Conservation (phyloP, 2,888 invertebrate species). For the Kryphioiulus occultus region DNA sequence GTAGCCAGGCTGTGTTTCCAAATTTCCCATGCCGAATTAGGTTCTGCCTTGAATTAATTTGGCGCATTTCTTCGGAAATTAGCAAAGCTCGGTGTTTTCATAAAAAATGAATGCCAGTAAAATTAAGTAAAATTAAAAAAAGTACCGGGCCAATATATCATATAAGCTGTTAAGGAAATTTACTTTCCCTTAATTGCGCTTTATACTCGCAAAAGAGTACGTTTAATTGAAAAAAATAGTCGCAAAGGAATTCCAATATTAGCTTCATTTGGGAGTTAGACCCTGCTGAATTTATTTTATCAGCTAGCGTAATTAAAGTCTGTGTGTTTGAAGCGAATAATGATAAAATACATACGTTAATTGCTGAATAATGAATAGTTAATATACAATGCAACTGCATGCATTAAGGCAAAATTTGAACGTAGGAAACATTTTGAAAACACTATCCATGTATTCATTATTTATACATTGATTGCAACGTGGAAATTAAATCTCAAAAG, state of each 20-base stretch:
- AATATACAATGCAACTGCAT: background rate
- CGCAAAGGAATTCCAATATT: constrained; percentile 31
- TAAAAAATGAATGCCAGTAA: constrained; percentile 18
- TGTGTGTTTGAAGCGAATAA: constrained; percentile 21
- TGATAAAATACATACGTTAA: constrained; percentile 37
- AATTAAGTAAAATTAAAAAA: constrained; percentile 21
- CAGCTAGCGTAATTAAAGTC: constrained; percentile 20
- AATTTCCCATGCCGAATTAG: background rate
- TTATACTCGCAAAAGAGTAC: background rate
- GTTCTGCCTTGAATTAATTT: background rate
- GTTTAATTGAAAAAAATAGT: constrained; percentile 22
- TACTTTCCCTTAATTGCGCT: constrained; percentile 32
- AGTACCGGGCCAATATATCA: background rate
- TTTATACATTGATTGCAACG: background rate
- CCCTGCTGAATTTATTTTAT: constrained; percentile 28
- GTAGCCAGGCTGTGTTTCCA: background rate
- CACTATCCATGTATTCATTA: background rate
- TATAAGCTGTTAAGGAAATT: constrained; percentile 27
- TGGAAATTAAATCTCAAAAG: background rate
- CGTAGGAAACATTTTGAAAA: too few relatives aligned
- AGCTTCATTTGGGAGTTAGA: constrained; percentile 24
- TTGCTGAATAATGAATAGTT: constrained; percentile 26
- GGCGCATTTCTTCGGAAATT: background rate
- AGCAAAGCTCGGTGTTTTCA: background rate
- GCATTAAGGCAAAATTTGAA: background rate